phyloP scores from a whole-genome alignment of 2,888 invertebrate genomes.

The Melanostoma mellinum region DNA sequence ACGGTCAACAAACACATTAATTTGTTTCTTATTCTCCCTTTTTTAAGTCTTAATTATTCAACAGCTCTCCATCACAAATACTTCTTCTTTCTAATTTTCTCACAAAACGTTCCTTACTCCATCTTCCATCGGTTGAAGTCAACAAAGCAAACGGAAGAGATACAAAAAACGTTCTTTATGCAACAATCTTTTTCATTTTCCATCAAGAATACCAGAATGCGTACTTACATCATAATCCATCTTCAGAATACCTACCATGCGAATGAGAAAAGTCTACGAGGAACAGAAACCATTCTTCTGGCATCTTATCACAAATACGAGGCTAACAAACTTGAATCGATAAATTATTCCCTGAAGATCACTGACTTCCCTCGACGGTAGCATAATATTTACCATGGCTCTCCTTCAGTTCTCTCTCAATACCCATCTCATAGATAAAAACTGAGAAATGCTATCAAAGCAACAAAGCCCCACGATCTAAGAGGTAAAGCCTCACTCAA shows the following conservation, averaged over 20 bases:
- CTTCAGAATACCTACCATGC: conserved; percentile 15
- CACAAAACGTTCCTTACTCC: conserved; percentile 22
- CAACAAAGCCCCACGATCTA: conserved; percentile 9
- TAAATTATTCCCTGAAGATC: conserved; percentile 66
- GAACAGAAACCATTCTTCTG: conserved; percentile 39
- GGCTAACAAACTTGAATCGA: conserved; percentile 72
- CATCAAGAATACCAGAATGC: conserved; percentile 3
- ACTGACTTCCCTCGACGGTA: conserved; percentile 59
- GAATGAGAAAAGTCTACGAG: not conserved
- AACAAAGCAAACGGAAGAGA: conserved; percentile 54
- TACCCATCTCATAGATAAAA: conserved; percentile 30
- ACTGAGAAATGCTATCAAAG: not conserved
- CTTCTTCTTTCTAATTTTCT: not conserved
- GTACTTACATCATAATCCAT: conserved; percentile 63
- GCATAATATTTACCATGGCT: conserved; percentile 3
- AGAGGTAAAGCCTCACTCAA: conserved; percentile 23
- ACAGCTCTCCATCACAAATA: not conserved
- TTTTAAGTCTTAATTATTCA: not conserved
- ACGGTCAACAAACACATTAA: not conserved
- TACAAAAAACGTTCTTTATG: conserved; percentile 29
- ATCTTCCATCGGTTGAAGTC: conserved; percentile 17
- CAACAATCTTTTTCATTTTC: not conserved
- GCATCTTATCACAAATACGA: conserved; percentile 65
- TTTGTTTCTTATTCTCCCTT: not conserved
- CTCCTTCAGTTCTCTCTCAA: conserved; percentile 44